phyloP scores from a whole-genome alignment of 2,113 vertebrate genomes.

The Naja naja region DNA sequence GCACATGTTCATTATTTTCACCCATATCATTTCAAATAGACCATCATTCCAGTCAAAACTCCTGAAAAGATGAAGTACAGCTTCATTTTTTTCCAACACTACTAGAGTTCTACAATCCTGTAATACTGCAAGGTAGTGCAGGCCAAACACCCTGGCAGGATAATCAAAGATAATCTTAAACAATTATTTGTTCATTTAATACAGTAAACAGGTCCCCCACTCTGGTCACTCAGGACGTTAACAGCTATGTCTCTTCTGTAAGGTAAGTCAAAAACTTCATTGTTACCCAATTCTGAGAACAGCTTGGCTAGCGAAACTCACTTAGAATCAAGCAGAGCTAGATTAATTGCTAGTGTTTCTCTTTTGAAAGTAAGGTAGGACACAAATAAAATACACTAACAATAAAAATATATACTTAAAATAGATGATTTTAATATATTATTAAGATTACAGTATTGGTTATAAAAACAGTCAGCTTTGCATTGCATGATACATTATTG shows the following conservation, averaged over 20 bases:
- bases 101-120: too few species aligned
- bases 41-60: conserved; percentile 94
- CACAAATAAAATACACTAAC: not conserved
- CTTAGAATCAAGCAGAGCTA: not conserved
- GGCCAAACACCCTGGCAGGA: too few species aligned
- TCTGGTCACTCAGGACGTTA: not conserved
- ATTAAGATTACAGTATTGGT: not conserved
- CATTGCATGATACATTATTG: not conserved
- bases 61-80: too few species aligned
- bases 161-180: not conserved
- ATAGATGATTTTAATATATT: not conserved
- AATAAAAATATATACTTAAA: not conserved
- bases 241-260: not conserved
- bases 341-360: not conserved
- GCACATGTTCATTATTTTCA: conserved; percentile 88
- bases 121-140: too few species aligned
- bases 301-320: not conserved
- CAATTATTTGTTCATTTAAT: not conserved
- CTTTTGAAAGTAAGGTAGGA: not conserved
- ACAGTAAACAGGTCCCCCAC: not conserved
- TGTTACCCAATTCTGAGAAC: not conserved
- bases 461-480: not conserved
- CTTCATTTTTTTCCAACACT: too few species aligned
- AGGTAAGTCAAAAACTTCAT: not conserved
- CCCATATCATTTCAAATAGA: conserved; percentile 93